Base-by-base conservation (phyloP, 1,140 invertebrate genomes). In the Ditylenchus dipsaci region DNA sequence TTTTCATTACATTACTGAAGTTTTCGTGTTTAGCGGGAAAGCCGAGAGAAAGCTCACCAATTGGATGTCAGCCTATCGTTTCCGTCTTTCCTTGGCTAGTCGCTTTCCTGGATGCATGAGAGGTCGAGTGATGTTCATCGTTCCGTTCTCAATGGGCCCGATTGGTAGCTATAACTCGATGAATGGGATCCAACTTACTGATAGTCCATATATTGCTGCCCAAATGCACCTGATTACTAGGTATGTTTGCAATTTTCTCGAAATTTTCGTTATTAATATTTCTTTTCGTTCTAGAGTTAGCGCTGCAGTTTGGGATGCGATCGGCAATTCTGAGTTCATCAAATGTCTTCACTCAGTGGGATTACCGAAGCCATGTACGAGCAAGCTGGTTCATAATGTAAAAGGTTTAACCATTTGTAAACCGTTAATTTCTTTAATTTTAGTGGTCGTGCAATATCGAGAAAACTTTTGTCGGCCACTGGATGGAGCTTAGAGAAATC, bases 221-320 rank as follows among this genome's bases (percentile, higher is more conserved):
- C 94, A 92, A 8, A 97, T 97, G 94, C 86, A 90, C 57, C 90
- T 95, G 69, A 97, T 97, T 94, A 95, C 95, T 0, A 87, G 94
- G 76, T 61, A 19, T 45, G 29, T 21, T 17, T 3, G 49, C 3
- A 26, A 7, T 7, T 53, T 26, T 53, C 15, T 53, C n/a, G 49
- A 53, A 17, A 7, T 53, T 7, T 53, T 3, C 49, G 49, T 53
- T 17, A 26, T 38, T 5, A 38, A 5, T 21, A 45, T 45, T 19
- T 45, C 8, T 53, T 53, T 26, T 26, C 23, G n/a, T 13, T 59
- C 19, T 59, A 61, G 59, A 45, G 92, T 97, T 86, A 43, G 42
- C 56, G 38, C 45, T 53, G 67, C 69, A n/a, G 91, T 85, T 13
- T 80, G 84, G 27, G 74, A 84, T 30, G 71, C 75, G 3, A 69